These are phyloP conservation scores for Helostoma temminkii DNA, from an alignment of 2,797 vertebrate genomes.

Conservation along the genomic window DNA sequence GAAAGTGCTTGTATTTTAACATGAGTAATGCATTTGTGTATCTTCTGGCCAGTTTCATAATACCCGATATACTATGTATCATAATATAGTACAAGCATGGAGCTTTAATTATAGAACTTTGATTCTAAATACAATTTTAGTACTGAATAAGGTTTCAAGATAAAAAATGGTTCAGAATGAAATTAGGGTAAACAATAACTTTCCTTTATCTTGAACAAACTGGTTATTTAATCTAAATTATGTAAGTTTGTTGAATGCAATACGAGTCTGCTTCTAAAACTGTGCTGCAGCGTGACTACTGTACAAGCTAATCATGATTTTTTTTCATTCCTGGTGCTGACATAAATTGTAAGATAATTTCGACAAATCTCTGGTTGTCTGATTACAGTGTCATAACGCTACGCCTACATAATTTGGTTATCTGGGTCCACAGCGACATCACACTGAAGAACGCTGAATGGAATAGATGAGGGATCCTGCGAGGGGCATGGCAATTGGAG, in stretches of 20 bases:
- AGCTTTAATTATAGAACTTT: background rate
- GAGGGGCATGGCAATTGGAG: slow-evolving; percentile 60
- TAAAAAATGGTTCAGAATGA: background rate
- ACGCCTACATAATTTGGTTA: slow-evolving; percentile 54
- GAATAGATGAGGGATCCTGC: slow-evolving; percentile 57
- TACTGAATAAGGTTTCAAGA: background rate
- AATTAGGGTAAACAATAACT: background rate
- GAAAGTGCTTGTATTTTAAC: no score
- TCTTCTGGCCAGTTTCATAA: no score
- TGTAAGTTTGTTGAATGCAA: background rate
- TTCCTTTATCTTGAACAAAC: slow-evolving; percentile 1
- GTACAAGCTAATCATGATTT: background rate
- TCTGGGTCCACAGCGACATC: slow-evolving; percentile 42
- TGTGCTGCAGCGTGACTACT: background rate
- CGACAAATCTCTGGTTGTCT: slow-evolving; percentile 43
- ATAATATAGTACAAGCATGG: background rate
- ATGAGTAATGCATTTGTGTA: no score
- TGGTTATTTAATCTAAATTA: slow-evolving; percentile 2
- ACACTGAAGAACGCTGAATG: slow-evolving; percentile 51
- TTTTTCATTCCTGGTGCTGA: slow-evolving; percentile 24
- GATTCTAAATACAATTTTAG: background rate
- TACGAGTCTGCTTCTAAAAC: slow-evolving; percentile 5
- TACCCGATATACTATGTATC: no score
- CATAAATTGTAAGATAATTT: slow-evolving; percentile 48
- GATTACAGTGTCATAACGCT: slow-evolving; percentile 59